Percentiles rank a stretch among this genome's conserved stretches.
Conservation (phyloP, 2,888 invertebrate species). For the Coelopa pilipes region DNA sequence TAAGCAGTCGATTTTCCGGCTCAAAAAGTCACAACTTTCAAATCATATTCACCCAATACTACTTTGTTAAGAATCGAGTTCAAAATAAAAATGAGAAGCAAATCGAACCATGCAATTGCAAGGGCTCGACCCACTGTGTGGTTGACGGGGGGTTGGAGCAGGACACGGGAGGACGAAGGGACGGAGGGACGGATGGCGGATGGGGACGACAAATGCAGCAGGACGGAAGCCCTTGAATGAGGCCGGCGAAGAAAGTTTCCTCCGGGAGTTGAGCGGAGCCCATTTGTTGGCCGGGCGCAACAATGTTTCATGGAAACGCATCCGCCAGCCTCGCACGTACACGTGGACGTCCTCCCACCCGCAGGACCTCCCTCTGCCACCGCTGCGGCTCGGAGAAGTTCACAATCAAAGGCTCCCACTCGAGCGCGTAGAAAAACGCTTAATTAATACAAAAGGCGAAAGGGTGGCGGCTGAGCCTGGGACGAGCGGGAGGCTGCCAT, state of each 20-base stretch:
- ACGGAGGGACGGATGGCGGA: constrained; percentile 35
- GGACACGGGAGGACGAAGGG: too few relatives aligned
- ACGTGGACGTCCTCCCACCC: too few relatives aligned
- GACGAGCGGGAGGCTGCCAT: constrained; percentile 30
- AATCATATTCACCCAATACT: too few relatives aligned
- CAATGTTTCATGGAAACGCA: constrained; percentile 4
- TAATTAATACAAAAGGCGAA: constrained; percentile 41
- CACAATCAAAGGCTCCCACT: constrained; percentile 32
- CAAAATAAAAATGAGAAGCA: too few relatives aligned
- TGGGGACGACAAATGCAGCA: constrained; percentile 40
- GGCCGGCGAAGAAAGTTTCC: background rate
- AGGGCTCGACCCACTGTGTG: too few relatives aligned
- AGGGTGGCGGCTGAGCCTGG: background rate
- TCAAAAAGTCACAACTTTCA: too few relatives aligned
- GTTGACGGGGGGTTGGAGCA: too few relatives aligned
- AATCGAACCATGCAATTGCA: too few relatives aligned
- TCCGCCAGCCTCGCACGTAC: background rate
- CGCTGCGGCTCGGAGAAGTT: background rate
- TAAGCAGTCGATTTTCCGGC: too few relatives aligned
- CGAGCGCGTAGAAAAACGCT: constrained; percentile 36
- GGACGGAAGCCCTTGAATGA: constrained; percentile 9
- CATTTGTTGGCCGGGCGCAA: background rate
- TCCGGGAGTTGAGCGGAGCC: background rate
- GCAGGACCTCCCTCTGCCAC: too few relatives aligned
- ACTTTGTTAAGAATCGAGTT: too few relatives aligned